Percentiles rank a stretch among this genome's conserved stretches.
These are phyloP conservation scores for Rhaphigaster nebulosa DNA, from an alignment of 2,888 invertebrate genomes.

Conservation along the genomic window DNA sequence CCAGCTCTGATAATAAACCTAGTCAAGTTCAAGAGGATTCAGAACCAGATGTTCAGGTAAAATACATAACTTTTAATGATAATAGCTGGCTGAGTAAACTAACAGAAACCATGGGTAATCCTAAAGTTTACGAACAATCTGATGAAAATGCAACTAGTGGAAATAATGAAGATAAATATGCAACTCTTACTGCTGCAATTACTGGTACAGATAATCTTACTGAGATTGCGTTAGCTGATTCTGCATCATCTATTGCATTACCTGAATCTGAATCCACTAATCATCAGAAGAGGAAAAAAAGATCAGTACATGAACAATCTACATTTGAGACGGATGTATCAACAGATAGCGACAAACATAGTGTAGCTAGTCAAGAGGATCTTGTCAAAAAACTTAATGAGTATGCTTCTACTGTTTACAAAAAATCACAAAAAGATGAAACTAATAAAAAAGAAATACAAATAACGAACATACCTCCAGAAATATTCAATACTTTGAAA, in stretches of 20 bases:
- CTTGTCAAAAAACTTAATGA: constrained; percentile 49
- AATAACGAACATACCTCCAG: constrained; percentile 46
- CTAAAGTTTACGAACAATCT: constrained; percentile 38
- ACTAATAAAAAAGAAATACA: background rate
- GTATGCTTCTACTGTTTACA: constrained; percentile 17
- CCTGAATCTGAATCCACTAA: background rate
- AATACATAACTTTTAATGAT: constrained; percentile 59
- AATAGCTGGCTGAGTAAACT: constrained; percentile 59
- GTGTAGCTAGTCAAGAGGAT: constrained; percentile 34
- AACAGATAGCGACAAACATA: background rate
- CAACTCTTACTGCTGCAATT: constrained; percentile 52
- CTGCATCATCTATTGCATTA: background rate
- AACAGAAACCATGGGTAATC: constrained; percentile 48
- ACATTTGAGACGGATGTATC: background rate
- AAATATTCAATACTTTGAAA: constrained; percentile 50
- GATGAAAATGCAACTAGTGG: background rate
- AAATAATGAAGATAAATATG: constrained; percentile 45
- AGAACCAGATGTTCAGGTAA: constrained; percentile 59
- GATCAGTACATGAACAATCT: constrained; percentile 55
- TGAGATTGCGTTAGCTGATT: background rate
- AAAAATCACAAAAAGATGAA: constrained; percentile 18
- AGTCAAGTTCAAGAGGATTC: constrained; percentile 28
- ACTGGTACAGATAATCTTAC: background rate
- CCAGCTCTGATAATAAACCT: background rate
- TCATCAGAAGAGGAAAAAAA: constrained; percentile 52